A percentile compares a stretch with the other conserved stretches of the same genome.
phyloP scores from a whole-genome alignment of 1,140 invertebrate genomes.

The Heterodera carotae region DNA sequence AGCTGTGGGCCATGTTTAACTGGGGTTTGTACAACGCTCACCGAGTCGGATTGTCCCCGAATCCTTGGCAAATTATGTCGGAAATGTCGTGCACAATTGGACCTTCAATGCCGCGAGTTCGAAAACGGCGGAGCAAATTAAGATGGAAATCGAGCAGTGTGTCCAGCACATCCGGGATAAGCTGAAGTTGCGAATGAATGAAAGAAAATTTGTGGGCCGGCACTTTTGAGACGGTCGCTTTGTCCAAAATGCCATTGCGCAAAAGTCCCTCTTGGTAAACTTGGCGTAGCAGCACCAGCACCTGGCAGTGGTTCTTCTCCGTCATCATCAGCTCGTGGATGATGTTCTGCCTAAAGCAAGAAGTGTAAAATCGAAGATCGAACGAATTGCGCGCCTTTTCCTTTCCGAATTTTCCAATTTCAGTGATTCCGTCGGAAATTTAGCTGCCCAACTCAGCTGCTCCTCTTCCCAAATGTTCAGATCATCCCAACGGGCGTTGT shows the following conservation, averaged over 20 bases:
- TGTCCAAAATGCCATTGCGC: slow-evolving; percentile 39
- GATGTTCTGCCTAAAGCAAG: slow-evolving; percentile 41
- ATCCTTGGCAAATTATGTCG: slow-evolving; percentile 51
- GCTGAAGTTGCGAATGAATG: slow-evolving; percentile 8
- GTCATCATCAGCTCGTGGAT: slow-evolving; percentile 53
- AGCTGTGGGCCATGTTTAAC: too few relatives aligned
- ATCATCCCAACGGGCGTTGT: slow-evolving; percentile 52
- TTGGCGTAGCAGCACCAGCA: slow-evolving; percentile 52
- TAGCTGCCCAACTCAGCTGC: slow-evolving; percentile 37
- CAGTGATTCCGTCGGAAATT: slow-evolving; percentile 31
- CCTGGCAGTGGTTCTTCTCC: slow-evolving; percentile 56
- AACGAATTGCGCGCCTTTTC: slow-evolving; percentile 5
- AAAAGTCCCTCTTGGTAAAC: slow-evolving; percentile 52
- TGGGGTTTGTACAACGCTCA: slow-evolving; percentile 27
- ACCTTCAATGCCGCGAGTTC: slow-evolving; percentile 24
- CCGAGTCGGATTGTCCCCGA: slow-evolving; percentile 13
- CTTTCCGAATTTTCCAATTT: slow-evolving; percentile 8
- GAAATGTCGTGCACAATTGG: slow-evolving; percentile 48
- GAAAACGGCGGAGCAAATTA: slow-evolving; percentile 45
- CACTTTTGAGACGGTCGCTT: background rate
- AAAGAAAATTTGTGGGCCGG: background rate
- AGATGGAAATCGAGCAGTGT: slow-evolving; percentile 55
- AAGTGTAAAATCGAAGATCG: slow-evolving; percentile 28
- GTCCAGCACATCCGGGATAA: slow-evolving; percentile 55
- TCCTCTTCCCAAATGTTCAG: slow-evolving; percentile 53